Conservation (phyloP, 2,797 vertebrate species). For the Pangasius krempfi region DNA sequence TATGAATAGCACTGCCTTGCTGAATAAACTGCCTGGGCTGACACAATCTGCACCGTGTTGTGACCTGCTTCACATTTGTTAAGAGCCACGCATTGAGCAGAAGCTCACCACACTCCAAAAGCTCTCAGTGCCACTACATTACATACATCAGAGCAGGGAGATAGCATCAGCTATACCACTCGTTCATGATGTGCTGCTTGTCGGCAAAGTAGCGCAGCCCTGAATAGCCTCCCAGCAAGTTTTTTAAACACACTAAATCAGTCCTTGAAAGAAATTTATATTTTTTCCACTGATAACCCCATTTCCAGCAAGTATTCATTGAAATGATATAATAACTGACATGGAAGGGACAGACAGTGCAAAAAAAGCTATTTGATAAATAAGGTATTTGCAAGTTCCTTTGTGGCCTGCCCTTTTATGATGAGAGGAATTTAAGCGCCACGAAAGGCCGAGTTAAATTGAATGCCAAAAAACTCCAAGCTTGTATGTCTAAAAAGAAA, state of each 20-base stretch:
- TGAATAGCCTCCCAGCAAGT: conserved; percentile 56
- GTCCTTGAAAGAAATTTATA: conserved; percentile 79
- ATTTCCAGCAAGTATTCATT: conserved; percentile 81
- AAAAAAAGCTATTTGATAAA: conserved; percentile 78
- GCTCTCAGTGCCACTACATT: conserved; percentile 55
- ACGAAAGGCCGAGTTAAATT: conserved; percentile 87
- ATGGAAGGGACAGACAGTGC: conserved; percentile 62
- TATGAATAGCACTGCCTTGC: conserved; percentile 60
- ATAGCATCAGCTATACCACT: conserved; percentile 62
- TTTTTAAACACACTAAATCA: conserved; percentile 84
- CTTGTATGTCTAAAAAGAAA: conserved; percentile 96
- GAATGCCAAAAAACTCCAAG: conserved; percentile 95
- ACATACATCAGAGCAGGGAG: conserved; percentile 60
- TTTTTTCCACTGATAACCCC: conserved; percentile 74
- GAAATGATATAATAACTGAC: conserved; percentile 85
- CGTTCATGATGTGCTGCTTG: conserved; percentile 59
- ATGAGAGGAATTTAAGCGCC: conserved; percentile 89
- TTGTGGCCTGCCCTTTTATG: conserved; percentile 86
- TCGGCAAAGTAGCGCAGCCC: conserved; percentile 47
- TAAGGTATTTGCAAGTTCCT: conserved; percentile 89
- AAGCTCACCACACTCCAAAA: conserved; percentile 52
- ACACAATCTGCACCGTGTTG: conserved; percentile 60
- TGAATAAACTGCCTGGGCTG: conserved; percentile 62
- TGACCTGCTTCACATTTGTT: conserved; percentile 63
- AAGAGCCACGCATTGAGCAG: conserved; percentile 57